Evolutionary conservation across 2,888 invertebrate species (phyloP).

Genomic region (Eupithecia vulgata): DNA sequence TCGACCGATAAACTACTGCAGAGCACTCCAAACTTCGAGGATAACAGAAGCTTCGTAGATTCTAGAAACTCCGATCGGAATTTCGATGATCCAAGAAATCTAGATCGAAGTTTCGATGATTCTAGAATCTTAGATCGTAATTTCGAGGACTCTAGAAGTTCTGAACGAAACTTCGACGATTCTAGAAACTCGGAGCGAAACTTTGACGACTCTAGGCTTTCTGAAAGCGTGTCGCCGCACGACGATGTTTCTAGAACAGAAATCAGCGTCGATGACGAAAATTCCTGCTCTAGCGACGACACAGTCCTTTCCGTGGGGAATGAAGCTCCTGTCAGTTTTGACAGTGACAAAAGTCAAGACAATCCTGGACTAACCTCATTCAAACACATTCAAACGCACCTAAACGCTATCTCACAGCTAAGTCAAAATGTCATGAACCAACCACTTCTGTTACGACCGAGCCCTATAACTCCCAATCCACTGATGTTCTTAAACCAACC

Average conservation of each 20-base stretch:
- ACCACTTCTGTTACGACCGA: constrained; percentile 74
- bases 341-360: constrained; percentile 57
- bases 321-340: constrained; percentile 84
- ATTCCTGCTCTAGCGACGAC: constrained; percentile 89
- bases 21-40: constrained; percentile 75
- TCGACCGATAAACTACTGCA: constrained; percentile 78
- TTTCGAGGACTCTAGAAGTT: constrained; percentile 55
- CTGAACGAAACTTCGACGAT: constrained; percentile 54
- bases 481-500: constrained; percentile 80
- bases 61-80: constrained; percentile 45
- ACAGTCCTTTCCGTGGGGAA: constrained; percentile 93
- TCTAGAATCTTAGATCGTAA: constrained; percentile 62
- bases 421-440: constrained; percentile 80
- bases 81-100: constrained; percentile 50
- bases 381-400: constrained; percentile 87
- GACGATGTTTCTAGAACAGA: constrained; percentile 73
- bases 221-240: constrained; percentile 69
- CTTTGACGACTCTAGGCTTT: constrained; percentile 51
- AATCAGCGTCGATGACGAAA: constrained; percentile 81
- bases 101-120: constrained; percentile 54
- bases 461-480: constrained; percentile 79
- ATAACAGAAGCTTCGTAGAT: constrained; percentile 44
- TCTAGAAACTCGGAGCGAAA: constrained; percentile 60
- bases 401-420: constrained; percentile 87
- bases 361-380: constrained; percentile 81